Evolutionary conservation across 1,140 invertebrate genomes (phyloP), one percentile per base, ranked within the genome.

Genomic region (Meloidogyne exigua): DNA sequence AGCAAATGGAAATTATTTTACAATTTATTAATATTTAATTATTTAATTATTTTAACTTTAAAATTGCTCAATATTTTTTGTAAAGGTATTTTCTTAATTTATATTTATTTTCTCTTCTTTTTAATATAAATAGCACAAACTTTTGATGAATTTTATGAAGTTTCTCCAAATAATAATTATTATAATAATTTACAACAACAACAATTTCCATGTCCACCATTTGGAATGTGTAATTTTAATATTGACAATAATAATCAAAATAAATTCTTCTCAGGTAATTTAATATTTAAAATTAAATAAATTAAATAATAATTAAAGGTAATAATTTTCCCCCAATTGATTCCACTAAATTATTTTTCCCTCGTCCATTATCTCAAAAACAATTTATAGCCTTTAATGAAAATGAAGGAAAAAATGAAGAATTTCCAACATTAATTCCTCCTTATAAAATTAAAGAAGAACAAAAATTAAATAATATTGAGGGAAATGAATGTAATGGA

Each of bases 11-110:
- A 39, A 3, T 18, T 49, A 4, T 18, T 13, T n/a, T n/a, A n/a
- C n/a, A n/a, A n/a, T n/a, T 57, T n/a, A n/a, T 5, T n/a, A n/a
- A n/a, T 57, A 57, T 57, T 57, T 57, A 57, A 57, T 57, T 57
- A 57, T 57, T 57, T 57, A n/a, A n/a, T n/a, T 57, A n/a, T 57
- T 57, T n/a, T 57, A n/a, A n/a, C 21, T n/a, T 57, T 57, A 57
- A n/a, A n/a, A 7, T 57, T 57, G 18, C 49, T 57, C 18, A 57
- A 57, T 57, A 21, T n/a, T 57, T 57, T 57, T 1, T 57, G n/a
- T 57, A 7, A 57, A 57, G 18, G 18, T 57, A 49, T 5, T 49
- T 18, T 18, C 4, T 18, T 3, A 49, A 49, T 49, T 18, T 49
- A 49, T 4, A 49, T 49, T 49, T n/a, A 18, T 18, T 18, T n/a